Base-by-base conservation (phyloP, 2,113 vertebrate genomes). In the Indicator indicator region DNA sequence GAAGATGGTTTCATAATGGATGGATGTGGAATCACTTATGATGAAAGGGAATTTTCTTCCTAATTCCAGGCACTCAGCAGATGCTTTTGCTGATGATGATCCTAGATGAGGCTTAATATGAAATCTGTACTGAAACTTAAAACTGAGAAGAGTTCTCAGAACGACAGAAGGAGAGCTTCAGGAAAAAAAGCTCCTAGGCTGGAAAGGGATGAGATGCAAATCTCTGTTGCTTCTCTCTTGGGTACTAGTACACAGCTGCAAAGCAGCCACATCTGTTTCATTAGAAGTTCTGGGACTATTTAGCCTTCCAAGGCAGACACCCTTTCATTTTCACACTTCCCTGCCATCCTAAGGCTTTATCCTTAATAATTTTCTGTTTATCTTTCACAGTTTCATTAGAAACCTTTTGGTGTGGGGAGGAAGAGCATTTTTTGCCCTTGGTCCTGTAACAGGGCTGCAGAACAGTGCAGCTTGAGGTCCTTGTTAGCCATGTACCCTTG, bases 1-100 rank as follows among this genome's bases (percentile, higher is more conserved):
- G 62, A 82, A 91, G 65, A 44, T 16, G 38, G 23, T 3, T 86
- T 77, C 78, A 86, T 95, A 88, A 93, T 44, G 44, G 73, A 90
- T 72, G 54, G 76, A 60, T 90, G 58, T 86, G 72, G 80, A 86
- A 93, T 92, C 62, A 67, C 28, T 68, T 82, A 54, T 3, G 26
- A 89, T 68, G 40, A 95, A 95, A 93, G 54, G 32, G 58, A 84
- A 91, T 81, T 60, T 88, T 90, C 76, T 88, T 63, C 36, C 60
- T 77, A 75, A 88, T 77, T 89, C 64, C 16, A 23, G 64, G 32
- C 72, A 60, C 58, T 83, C 72, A 77, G 32, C 76, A 86, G 65
- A 78, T 85, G 81, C 32, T 30, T 64, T 64, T 42, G 38, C 63
- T 64, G 16, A 11, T 83, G 87, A 50, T 74, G 64, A 58, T 85